Evolutionary conservation across 2,888 invertebrate genomes (phyloP), one percentile per base, ranked within the genome.

Genomic region (Megastigmus dorsalis): DNA sequence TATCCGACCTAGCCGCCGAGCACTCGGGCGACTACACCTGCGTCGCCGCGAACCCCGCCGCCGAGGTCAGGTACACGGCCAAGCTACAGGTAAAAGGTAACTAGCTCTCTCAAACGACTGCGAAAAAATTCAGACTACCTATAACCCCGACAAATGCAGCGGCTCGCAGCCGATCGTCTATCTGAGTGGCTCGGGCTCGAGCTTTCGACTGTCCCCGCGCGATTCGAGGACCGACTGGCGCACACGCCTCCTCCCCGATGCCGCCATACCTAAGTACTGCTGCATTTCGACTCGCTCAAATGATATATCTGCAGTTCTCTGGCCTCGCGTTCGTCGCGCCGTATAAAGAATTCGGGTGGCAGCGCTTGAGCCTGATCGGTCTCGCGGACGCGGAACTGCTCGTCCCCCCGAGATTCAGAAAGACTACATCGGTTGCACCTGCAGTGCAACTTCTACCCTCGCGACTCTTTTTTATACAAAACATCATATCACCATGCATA

Each of bases 61-160:
- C 93, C 85, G 93, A 93, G 90, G 93, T 93, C 89, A 93, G 93
- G 90, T 93, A 92, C 91, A 93, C 93, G 89, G 93, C 93, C 89
- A 92, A 92, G 89, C 92, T 94, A 86, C 93, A 93, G 92, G 93
- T 94, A 88, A 93, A 94, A 94, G 94, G 94, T 94, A 93, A 92
- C 90, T 85, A 85, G 84, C 83, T 84, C 80, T 82, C 84, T 50
- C 41, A 13, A 52, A 50, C 26, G 13, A 57, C 30, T 23, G 33
- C 28, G 15, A 67, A n/a, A 50, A 55, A 62, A 38, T 10, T 3
- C 23, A n/a, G n/a, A n/a, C n/a, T n/a, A n/a, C 52, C 60, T 36
- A 18, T 26, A 15, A 52, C 68, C 13, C 43, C 52, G 26, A 26
- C 30, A 18, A 2, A 62, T 2, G 4, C 2, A 26, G 15, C 18